These are phyloP conservation scores for Haliaeetus leucogaster DNA, from an alignment of 2,113 vertebrate species.

Conservation along the genomic window DNA sequence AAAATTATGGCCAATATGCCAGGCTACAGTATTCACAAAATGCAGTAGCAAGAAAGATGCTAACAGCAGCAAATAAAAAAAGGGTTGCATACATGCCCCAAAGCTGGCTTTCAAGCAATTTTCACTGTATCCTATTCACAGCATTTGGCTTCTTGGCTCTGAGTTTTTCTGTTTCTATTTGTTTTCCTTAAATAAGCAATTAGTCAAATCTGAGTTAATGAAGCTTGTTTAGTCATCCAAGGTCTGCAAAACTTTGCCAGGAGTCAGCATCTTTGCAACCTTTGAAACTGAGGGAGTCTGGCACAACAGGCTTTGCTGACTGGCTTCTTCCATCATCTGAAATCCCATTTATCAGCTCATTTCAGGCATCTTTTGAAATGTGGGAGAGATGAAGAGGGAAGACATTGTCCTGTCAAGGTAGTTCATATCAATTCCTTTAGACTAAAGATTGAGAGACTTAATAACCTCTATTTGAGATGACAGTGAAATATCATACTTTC, in stretches of 20 bases:
- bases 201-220: conserved; percentile 54
- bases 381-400: conserved; percentile 33
- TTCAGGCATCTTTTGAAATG: neutral
- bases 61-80: neutral
- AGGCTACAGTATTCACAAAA: neutral
- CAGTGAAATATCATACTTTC: neutral
- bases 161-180: conserved; percentile 34
- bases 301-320: neutral
- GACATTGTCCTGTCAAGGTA: conserved; percentile 23
- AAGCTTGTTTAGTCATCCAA: conserved; percentile 48
- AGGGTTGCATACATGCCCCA: neutral
- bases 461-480: conserved; percentile 24
- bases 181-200: conserved; percentile 41
- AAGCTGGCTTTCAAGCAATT: neutral
- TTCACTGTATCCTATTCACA: neutral
- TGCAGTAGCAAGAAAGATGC: neutral
- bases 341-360: conserved; percentile 46
- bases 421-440: conserved; percentile 22
- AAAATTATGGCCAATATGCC: neutral
- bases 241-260: conserved; percentile 32
- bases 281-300: neutral
- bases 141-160: neutral
- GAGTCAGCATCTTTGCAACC: conserved; percentile 42
- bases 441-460: conserved; percentile 6
- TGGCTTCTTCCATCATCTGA: neutral